phyloP scores from a whole-genome alignment of 2,113 vertebrate genomes.

The Cyprinus carpio region DNA sequence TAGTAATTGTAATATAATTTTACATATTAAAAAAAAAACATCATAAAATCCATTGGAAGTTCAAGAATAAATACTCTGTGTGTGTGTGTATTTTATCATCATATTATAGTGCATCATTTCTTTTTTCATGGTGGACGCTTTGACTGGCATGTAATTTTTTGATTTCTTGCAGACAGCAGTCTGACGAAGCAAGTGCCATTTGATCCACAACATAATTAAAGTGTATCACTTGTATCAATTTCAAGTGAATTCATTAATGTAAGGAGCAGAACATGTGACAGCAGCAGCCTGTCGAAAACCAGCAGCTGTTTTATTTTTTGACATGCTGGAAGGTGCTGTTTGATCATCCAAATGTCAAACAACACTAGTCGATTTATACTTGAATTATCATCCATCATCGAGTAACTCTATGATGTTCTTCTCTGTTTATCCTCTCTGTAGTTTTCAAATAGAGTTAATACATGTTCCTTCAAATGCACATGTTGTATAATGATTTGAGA shows the following conservation, averaged over 20 bases:
- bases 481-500: background rate
- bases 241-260: constrained; percentile 53
- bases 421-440: background rate
- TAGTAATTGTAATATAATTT: too few relatives aligned
- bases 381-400: background rate
- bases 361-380: background rate
- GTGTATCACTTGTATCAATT: constrained; percentile 59
- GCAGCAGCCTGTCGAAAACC: background rate
- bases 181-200: constrained; percentile 66
- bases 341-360: constrained; percentile 29
- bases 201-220: constrained; percentile 58
- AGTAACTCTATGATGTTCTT: background rate
- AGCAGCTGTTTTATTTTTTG: constrained; percentile 19
- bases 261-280: constrained; percentile 43
- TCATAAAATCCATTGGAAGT: too few relatives aligned
- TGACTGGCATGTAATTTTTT: constrained; percentile 11
- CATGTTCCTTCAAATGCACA: background rate
- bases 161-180: constrained; percentile 50
- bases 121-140: background rate
- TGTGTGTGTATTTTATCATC: too few relatives aligned
- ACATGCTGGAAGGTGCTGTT: constrained; percentile 14
- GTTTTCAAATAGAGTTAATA: background rate
- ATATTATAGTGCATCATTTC: background rate
- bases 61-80: too few relatives aligned
- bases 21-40: too few relatives aligned